phyloP scores from a whole-genome alignment of 2,888 invertebrate genomes.

The Lasioglossum leucozonium region DNA sequence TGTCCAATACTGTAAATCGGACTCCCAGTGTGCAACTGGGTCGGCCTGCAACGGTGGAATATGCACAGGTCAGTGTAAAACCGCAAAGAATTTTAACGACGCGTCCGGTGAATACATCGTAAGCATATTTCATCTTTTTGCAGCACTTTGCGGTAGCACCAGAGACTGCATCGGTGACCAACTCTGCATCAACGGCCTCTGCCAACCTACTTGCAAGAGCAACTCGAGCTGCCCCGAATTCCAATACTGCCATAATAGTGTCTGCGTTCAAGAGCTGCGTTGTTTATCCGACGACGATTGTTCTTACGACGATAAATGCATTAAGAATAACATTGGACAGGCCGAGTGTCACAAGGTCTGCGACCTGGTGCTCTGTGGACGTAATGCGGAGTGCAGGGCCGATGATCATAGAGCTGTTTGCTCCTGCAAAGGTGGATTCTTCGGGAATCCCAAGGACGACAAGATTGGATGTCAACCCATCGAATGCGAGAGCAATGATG shows the following conservation, averaged over 20 bases:
- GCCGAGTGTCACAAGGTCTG: constrained; percentile 92
- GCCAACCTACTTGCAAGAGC: constrained; percentile 92
- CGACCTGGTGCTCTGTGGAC: constrained; percentile 90
- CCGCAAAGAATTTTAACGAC: constrained; percentile 53
- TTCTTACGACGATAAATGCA: constrained; percentile 90
- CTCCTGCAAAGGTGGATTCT: constrained; percentile 91
- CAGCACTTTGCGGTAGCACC: constrained; percentile 91
- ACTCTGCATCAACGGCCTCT: constrained; percentile 93
- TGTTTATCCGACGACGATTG: constrained; percentile 92
- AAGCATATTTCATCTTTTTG: not conserved
- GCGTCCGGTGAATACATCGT: no score
- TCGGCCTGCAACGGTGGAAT: constrained; percentile 93
- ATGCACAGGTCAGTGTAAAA: constrained; percentile 87
- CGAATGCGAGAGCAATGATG: constrained; percentile 89
- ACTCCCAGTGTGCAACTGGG: constrained; percentile 93
- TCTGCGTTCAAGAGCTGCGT: constrained; percentile 93
- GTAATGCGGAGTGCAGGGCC: constrained; percentile 92
- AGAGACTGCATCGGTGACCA: constrained; percentile 95
- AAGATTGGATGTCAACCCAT: constrained; percentile 92
- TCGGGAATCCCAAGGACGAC: constrained; percentile 90
- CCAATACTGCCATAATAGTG: constrained; percentile 93
- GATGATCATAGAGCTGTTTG: constrained; percentile 91
- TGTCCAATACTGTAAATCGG: constrained; percentile 92
- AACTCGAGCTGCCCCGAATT: constrained; percentile 94
- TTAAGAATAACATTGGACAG: constrained; percentile 89